Base-by-base conservation (phyloP, 2,113 vertebrate species). In the Hippocampus abdominalis region DNA sequence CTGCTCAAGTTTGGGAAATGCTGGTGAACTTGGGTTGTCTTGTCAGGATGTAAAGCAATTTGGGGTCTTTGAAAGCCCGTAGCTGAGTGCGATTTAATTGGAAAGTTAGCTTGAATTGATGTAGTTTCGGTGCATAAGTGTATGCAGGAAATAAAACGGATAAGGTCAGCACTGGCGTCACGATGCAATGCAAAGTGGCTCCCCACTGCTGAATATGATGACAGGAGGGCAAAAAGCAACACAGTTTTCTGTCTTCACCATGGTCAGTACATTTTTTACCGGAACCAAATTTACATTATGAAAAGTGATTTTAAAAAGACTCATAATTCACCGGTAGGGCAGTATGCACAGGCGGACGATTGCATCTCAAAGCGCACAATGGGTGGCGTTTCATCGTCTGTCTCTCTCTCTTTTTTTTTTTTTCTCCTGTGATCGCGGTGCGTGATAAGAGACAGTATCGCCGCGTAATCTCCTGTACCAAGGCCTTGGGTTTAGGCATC, bases 371-470 rank as follows among this genome's bases (percentile, higher is more conserved):
- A 64, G n/a, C 23, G 23, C 40, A 51, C 66, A 70, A 80, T 49
- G 51, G 57, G 74, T 74, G 39, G 48, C 63, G 44, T 21, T 39
- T 29, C 56, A 12, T 49, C 32, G 20, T 63, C 32, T 1, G 10
- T 59, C n/a, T 73, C 20, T 64, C 20, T 64, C 49, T 77, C 68
- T 51, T 51, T 53, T 53, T 23, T 53, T 77, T 54, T 64, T 64
- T 4, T 61, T 9, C 7, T 29, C 66, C 56, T 74, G 53, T 27
- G 65, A 80, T 75, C 57, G 68, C 46, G 23, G 15, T 53, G 61
- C 46, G 68, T 72, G 81, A 83, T 80, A 84, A 86, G 72, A 64
- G 76, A 82, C 65, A 68, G 29, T 81, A 79, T 85, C 64, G 73
- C 71, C 57, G 67, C 60, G 67, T 83, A 73, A 87, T 87, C 80